Conservation (phyloP, 2,113 vertebrate species). For the Nothobranchius furzeri region DNA sequence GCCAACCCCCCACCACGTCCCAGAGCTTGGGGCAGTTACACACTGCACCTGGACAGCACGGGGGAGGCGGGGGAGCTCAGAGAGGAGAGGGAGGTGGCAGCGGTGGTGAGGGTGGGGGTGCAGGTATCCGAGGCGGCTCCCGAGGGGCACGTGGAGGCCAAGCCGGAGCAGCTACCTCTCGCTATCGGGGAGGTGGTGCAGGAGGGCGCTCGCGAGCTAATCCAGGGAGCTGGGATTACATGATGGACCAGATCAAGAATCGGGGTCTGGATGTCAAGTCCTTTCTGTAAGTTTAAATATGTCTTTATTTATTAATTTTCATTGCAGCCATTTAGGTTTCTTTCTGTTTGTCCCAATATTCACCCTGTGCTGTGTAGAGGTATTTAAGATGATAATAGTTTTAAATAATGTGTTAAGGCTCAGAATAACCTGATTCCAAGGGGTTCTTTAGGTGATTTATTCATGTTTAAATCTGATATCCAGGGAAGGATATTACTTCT, state of each 20-base stretch:
- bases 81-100: constrained; percentile 75
- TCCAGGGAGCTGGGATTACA: constrained; percentile 97
- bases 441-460: constrained; percentile 32
- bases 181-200: constrained; percentile 79
- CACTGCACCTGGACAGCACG: constrained; percentile 78
- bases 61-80: constrained; percentile 80
- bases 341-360: constrained; percentile 5
- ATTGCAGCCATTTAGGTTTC: constrained; percentile 8
- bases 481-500: constrained; percentile 73
- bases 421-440: constrained; percentile 28
- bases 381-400: constrained; percentile 3
- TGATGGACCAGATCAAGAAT: constrained; percentile 97
- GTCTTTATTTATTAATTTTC: constrained; percentile 14
- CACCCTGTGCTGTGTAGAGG: not conserved
- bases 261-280: constrained; percentile 98
- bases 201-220: constrained; percentile 84
- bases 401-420: constrained; percentile 3
- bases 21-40: constrained; percentile 96
- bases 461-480: constrained; percentile 44
- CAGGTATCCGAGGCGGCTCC: constrained; percentile 67
- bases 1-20: constrained; percentile 90
- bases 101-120: constrained; percentile 65
- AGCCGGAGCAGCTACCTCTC: constrained; percentile 84
- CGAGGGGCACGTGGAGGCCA: constrained; percentile 76
- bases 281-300: constrained; percentile 91